phyloP scores from a whole-genome alignment of 2,888 invertebrate genomes.

The Agonopterix arenella region DNA sequence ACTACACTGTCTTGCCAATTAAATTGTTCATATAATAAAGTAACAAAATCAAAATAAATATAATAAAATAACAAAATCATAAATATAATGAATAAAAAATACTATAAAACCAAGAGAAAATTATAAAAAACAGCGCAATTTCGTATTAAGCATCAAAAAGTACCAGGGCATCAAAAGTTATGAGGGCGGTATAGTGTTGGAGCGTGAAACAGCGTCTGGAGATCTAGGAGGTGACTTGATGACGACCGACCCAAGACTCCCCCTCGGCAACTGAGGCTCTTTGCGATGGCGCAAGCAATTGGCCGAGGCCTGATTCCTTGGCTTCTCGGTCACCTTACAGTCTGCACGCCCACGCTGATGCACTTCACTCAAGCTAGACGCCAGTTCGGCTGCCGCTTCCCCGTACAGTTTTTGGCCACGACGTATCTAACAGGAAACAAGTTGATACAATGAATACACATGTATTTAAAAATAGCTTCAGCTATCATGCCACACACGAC shows the following conservation, averaged over 20 bases:
- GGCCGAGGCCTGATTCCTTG: conserved; percentile 28
- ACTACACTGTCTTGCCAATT: no score
- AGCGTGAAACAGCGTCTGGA: conserved; percentile 12
- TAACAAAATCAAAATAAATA: no score
- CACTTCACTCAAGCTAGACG: conserved; percentile 47
- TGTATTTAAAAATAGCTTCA: no score
- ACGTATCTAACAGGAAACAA: conserved; percentile 32
- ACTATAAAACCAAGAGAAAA: no score
- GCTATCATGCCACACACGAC: no score
- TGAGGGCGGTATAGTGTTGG: neutral
- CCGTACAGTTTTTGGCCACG: conserved; percentile 53
- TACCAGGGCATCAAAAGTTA: neutral
- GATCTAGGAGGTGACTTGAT: conserved; percentile 33
- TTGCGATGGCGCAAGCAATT: conserved; percentile 43
- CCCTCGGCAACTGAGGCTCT: conserved; percentile 41
- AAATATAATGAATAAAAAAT: no score
- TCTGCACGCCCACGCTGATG: conserved; percentile 44
- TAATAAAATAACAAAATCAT: no score
- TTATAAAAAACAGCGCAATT: no score
- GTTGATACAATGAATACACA: neutral
- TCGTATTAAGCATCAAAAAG: neutral
- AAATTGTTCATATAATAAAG: neutral
- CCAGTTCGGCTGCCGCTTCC: conserved; percentile 55
- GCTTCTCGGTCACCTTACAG: conserved; percentile 41
- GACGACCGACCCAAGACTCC: conserved; percentile 28